Conservation (phyloP, 2,797 vertebrate species). For the Clamator glandarius region DNA sequence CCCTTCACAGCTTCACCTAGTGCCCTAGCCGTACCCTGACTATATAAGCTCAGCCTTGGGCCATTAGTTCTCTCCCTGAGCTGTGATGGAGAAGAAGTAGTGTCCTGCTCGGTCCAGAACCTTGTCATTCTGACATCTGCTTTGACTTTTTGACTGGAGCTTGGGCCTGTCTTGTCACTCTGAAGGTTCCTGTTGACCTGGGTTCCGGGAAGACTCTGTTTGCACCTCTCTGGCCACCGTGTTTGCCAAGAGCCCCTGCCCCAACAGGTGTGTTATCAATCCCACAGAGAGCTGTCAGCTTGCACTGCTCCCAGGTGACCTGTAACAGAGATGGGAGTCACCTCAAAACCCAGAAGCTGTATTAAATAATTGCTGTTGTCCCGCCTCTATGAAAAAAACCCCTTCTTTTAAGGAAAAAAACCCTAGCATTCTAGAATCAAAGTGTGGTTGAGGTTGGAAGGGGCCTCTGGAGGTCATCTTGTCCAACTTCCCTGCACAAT, state of each 20-base stretch:
- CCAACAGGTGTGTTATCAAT: neutral
- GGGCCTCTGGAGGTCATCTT: neutral
- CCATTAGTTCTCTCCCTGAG: fast-evolving
- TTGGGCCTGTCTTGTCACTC: too few relatives aligned
- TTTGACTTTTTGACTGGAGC: neutral
- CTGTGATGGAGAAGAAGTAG: neutral
- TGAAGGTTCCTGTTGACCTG: too few relatives aligned
- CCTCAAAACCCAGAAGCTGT: neutral
- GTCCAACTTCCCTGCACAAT: neutral
- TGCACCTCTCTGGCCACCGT: neutral
- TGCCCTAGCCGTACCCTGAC: too few relatives aligned
- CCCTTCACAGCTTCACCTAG: neutral
- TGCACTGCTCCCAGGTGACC: neutral
- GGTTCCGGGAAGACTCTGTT: neutral
- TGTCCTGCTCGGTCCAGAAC: neutral
- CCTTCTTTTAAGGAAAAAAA: neutral
- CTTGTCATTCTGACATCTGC: neutral
- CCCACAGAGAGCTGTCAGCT: neutral
- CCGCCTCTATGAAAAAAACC: fast-evolving
- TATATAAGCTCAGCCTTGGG: neutral
- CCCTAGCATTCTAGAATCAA: neutral
- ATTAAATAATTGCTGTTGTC: neutral
- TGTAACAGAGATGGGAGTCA: neutral
- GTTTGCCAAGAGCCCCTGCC: neutral
- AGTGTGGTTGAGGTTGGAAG: neutral